Evolutionary conservation across 2,797 vertebrate species (phyloP).

Genomic region (Synaphobranchus kaupii): DNA sequence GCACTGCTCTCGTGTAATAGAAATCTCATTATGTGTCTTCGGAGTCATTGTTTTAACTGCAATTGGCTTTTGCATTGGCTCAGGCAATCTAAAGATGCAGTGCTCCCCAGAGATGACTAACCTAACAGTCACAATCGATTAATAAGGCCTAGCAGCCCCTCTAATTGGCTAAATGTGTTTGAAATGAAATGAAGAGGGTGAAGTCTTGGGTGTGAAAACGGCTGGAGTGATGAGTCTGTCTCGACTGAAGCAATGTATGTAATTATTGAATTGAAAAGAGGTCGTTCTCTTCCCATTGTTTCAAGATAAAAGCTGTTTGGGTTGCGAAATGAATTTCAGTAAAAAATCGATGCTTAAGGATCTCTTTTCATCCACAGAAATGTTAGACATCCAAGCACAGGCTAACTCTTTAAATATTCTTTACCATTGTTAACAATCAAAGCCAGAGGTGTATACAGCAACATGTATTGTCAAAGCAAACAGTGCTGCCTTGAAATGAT

Average conservation of each 20-base stretch:
- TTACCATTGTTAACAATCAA: not conserved
- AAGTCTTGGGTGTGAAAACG: slow-evolving; percentile 35
- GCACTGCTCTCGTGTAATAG: not conserved
- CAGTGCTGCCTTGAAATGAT: not conserved
- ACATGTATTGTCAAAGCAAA: not conserved
- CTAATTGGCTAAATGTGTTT: slow-evolving; percentile 44
- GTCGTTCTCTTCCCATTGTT: slow-evolving; percentile 24
- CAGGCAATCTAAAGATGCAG: slow-evolving; percentile 32
- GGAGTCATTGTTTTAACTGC: slow-evolving; percentile 34
- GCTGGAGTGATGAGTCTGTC: slow-evolving; percentile 41
- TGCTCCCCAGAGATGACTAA: slow-evolving; percentile 21
- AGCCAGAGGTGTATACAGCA: not conserved
- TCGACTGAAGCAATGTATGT: slow-evolving; percentile 17
- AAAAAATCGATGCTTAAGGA: not conserved
- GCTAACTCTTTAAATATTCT: not conserved
- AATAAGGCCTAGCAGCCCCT: slow-evolving; percentile 23
- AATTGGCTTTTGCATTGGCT: slow-evolving; percentile 40
- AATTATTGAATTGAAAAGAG: slow-evolving; percentile 12
- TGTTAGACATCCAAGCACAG: not conserved
- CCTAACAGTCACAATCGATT: slow-evolving; percentile 38
- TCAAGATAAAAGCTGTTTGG: not conserved
- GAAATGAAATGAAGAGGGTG: slow-evolving; percentile 35
- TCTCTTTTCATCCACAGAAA: not conserved
- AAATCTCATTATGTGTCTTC: slow-evolving; percentile 1
- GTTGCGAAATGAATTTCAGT: not conserved